Evolutionary conservation across 2,113 vertebrate species (phyloP), one percentile per base, ranked within the genome.

Genomic region (Varanus komodoensis): DNA sequence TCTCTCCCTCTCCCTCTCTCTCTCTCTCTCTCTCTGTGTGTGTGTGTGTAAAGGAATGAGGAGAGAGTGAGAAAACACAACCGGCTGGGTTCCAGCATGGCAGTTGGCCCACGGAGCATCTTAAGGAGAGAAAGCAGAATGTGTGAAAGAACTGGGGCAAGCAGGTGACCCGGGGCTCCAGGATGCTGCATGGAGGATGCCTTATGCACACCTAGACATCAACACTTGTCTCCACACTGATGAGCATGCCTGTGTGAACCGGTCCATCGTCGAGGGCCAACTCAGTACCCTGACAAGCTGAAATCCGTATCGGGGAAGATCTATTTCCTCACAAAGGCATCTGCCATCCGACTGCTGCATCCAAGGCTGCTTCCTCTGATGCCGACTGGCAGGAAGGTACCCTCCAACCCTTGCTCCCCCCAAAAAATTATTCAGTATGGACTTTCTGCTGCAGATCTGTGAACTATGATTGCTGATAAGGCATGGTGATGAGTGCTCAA

Each of bases 1-100:
- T 96, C 96, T 97, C 38, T 95, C 96, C 96, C 95, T 96, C 96
- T 97, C 38, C 95, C 96, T 34, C 96, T 97, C 97, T 97, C 95
- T 96, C 96, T 97, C 38, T 95, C 96, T 96, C 95, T 95, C 96
- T 44, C 94, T 19, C 1, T 34, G n/a, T 34, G 11, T 67, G 32
- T 74, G 73, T 74, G 29, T n/a, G 32, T 74, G 32, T 74, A 3
- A 14, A 12, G 88, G 92, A 94, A 89, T 95, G 95, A 87, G 29
- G 84, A 29, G 80, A 48, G 34, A 4, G 38, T n/a, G 34, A 50
- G 29, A 15, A 17, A 19, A 14, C 15, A 50, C 19, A 38, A 89
- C 81, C 88, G 25, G 7, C 15, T 25, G 91, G 91, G 85, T 88
- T 17, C 34, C 61, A 44, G 32, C 38, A 21, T 7, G 50, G 15